Conservation (phyloP, 2,113 vertebrate species). For the Ramphastos sulfuratus region DNA sequence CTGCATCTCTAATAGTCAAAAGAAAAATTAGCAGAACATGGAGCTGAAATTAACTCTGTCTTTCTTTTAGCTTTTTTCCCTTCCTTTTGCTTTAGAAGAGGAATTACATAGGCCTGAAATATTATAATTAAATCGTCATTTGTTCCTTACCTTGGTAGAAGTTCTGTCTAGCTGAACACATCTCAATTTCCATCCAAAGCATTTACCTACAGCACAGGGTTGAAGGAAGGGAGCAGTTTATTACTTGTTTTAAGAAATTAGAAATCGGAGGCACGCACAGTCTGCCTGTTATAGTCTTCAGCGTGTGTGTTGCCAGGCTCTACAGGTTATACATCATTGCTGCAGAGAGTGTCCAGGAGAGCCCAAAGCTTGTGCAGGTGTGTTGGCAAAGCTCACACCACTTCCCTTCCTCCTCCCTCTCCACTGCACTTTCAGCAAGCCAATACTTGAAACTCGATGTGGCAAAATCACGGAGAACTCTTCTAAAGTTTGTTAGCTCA, state of each 20-base stretch:
- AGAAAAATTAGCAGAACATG: slow-evolving; percentile 32
- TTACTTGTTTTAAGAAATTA: slow-evolving; percentile 34
- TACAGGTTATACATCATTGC: slow-evolving; percentile 70
- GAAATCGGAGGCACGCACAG: slow-evolving; percentile 46
- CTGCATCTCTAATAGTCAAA: slow-evolving; percentile 65
- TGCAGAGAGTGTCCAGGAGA: slow-evolving; percentile 51
- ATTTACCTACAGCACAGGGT: slow-evolving; percentile 62
- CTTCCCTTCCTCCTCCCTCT: slow-evolving; percentile 52
- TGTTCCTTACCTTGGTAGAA: slow-evolving; percentile 66
- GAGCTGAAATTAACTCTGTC: slow-evolving; percentile 8
- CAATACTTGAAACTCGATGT: slow-evolving; percentile 60
- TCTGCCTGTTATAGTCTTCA: slow-evolving; percentile 67
- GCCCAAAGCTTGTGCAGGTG: slow-evolving; percentile 65
- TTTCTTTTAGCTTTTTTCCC: slow-evolving; percentile 26
- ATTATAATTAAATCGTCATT: slow-evolving; percentile 72
- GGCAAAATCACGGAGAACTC: slow-evolving; percentile 50
- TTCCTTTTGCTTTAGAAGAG: slow-evolving; percentile 30
- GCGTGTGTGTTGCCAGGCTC: slow-evolving; percentile 38
- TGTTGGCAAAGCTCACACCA: slow-evolving; percentile 59
- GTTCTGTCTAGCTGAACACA: slow-evolving; percentile 57
- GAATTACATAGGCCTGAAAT: slow-evolving; percentile 26
- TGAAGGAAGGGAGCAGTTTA: neutral
- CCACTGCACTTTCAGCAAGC: slow-evolving; percentile 51
- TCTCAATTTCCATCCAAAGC: slow-evolving; percentile 54
- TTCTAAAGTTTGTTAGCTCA: slow-evolving; percentile 41